Base-by-base conservation (phyloP, 2,113 vertebrate genomes). In the Saguinus midas region DNA sequence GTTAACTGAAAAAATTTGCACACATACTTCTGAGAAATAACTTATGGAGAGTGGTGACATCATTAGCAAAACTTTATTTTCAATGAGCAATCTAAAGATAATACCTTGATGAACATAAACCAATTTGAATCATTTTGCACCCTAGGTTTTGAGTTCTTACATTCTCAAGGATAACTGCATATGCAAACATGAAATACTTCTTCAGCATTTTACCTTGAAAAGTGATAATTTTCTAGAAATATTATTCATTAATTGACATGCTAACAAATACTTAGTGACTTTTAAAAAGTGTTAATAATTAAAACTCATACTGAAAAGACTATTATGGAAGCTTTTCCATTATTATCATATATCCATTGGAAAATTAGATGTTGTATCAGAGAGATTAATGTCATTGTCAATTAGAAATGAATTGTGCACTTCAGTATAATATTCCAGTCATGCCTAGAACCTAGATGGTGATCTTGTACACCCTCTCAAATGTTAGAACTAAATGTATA, bases 311-410 rank as follows among this genome's bases (percentile, higher is more conserved):
- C 43, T 83, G 29, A 96, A 43, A 94, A 97, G 75, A 6, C 1
- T 91, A 94, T 90, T 23, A 7, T n/a, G 48, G n/a, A 97, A 96
- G 32, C 9, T 25, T 50, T 87, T 83, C 82, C 64, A 96, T 96
- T 96, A 21, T 79, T 80, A 90, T 43, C 12, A 88, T 18, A 3
- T 0, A 90, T n/a, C 40, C 84, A 97, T 6, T 5, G 72, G 23
- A 88, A 97, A 98, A 96, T 88, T 95, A 94, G 55, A 72, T 40
- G 29, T 97, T 97, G 91, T 40, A 97, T 7, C 48, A 10, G 48
- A 89, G 8, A 90, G 8, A 70, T 96, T 89, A 96, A 89, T 87
- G 4, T 25, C 78, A 75, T 68, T 94, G 45, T 48, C 20, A 96
- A 43, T 72, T 80, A 48, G 64, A 96, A 97, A 81, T 68, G 2